Base-by-base conservation (phyloP, 2,888 invertebrate species). In the Prosopocoilus inquinatus region DNA sequence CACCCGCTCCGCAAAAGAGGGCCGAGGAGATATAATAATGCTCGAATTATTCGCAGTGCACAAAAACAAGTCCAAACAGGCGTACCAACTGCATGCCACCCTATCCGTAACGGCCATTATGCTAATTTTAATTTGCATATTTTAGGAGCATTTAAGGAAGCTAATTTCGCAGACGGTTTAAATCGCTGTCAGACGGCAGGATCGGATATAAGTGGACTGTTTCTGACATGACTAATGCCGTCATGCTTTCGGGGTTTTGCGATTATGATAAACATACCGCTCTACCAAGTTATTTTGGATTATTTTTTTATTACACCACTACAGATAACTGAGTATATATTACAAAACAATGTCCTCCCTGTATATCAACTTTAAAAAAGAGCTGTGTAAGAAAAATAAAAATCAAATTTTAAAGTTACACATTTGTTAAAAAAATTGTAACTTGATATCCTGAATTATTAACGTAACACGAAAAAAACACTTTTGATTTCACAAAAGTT, bases 61-160 rank as follows among this genome's bases (percentile, higher is more conserved):
- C 68, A 74, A 68, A 72, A 74, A 73, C 71, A 12, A 41, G 41
- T 41, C 41, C 41, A 41, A 41, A 41, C 41, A 11, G 41, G 11
- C 9, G 36, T 11, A 11, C 11, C 36, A 2, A 36, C 36, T 13
- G 13, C 47, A 15, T n/a, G 34, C 32, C 47, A 8, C 51, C 53
- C 46, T 20, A 20, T 50, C 45, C 38, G 50, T 50, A 36, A 49
- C 60, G 67, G 69, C 70, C 71, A 71, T 74, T 76, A 76, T 76
- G 76, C 74, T 76, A 76, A 76, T 74, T 60, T 48, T 62, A 66
- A 76, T 76, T 75, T 75, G 75, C 76, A 76, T 76, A 76, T 72
- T 75, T 75, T 71, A 70, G 70, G 72, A 73, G 70, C 73, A 71
- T 71, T 74, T 74, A 70, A 71, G 72, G 70, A 69, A 72, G 72